A percentile compares a stretch with the other conserved stretches of the same genome.
These are phyloP conservation scores for Ondatra zibethicus DNA, from an alignment of 2,113 vertebrate species.

Conservation along the genomic window DNA sequence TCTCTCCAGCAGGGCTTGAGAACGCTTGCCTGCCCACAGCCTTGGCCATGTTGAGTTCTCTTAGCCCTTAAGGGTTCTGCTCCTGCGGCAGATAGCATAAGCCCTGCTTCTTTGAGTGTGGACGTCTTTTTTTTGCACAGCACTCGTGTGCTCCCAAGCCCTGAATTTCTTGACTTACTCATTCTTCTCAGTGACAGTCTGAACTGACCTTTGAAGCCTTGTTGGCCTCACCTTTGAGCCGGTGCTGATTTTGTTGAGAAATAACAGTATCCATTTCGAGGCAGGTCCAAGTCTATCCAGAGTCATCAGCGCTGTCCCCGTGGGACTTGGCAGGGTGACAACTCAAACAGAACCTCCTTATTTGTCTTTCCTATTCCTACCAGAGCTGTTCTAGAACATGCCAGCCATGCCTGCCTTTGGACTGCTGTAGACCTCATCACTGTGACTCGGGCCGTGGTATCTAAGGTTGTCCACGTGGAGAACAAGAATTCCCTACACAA, in stretches of 20 bases:
- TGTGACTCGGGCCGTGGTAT: constrained; percentile 30
- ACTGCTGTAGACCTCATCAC: constrained; percentile 15
- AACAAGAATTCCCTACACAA: background rate
- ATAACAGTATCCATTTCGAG: background rate
- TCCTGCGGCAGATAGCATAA: background rate
- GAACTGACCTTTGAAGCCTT: constrained; percentile 10
- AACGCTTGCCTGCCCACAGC: background rate
- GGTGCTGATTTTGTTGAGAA: constrained; percentile 55
- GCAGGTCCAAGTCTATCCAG: background rate
- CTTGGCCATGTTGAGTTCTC: background rate
- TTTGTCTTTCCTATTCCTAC: background rate
- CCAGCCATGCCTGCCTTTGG: background rate
- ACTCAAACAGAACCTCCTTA: background rate
- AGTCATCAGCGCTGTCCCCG: background rate
- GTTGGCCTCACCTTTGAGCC: constrained; percentile 46
- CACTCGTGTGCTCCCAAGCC: background rate
- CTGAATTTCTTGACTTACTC: background rate
- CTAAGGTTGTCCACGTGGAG: background rate
- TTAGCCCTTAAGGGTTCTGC: background rate
- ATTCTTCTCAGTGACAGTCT: constrained; percentile 14
- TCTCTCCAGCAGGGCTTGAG: background rate
- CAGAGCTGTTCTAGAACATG: background rate
- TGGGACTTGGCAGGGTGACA: constrained; percentile 4
- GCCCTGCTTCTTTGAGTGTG: background rate
- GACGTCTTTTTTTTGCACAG: background rate